Evolutionary conservation across 2,113 vertebrate species (phyloP), one percentile per base, ranked within the genome.

Genomic region (Melospiza georgiana): DNA sequence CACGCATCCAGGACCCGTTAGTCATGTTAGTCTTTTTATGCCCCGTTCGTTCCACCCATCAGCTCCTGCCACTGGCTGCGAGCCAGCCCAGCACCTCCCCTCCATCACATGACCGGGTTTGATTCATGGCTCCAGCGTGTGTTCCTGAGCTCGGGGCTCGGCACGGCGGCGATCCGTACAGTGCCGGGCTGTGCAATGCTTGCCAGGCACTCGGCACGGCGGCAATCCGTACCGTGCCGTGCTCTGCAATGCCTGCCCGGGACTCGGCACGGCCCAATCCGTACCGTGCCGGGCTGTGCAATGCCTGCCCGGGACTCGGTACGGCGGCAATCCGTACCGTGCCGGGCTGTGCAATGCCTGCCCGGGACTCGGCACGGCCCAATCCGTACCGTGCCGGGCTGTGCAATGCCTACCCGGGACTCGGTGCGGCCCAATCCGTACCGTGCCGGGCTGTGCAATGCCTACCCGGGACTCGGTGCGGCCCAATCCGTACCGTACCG

Each of bases 31-130:
- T 92, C 97, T 97, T 95, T 96, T 79, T 52, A 44, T 51, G 95
- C 93, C 96, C 83, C 12, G 91, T 83, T 73, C 54, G 97, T 92
- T 96, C 96, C 98, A 93, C 97, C 98, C 96, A 87, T 96, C 95
- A 67, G 86, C 69, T 97, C 84, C 89, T 89, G 22, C 96, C 97
- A 98, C 96, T 97, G 97, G 97, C 98, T 44, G 69, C 91, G 63
- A 28, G 93, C 96, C 96, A 96, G 89, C 44, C 2, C 79, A 28
- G 96, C 82, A 75, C 96, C 97, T 95, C 98, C 97, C 96, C 93
- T 90, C 44, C 25, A 13, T 98, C 97, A 98, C 97, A 84, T 98
- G 98, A 97, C 92, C 3, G 3, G 0, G 4, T 91, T 96, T 91
- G 94, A 95, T 95, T 97, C 97, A 92, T 84, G 94, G 94, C 90